Base-by-base conservation (phyloP, 2,797 vertebrate species). In the Harpagifer antarcticus region DNA sequence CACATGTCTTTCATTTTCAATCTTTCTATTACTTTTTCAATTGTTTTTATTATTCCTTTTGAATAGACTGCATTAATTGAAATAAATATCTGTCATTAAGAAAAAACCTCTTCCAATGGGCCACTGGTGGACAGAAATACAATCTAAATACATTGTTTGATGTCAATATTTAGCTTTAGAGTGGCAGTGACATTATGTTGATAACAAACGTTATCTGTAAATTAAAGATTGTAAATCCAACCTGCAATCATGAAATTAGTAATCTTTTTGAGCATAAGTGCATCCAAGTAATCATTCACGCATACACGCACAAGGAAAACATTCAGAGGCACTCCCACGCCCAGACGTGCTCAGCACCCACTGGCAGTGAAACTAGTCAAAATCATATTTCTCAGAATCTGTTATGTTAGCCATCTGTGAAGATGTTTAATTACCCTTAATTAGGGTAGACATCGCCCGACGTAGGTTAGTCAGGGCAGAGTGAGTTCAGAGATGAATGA, bases 391-490 rank as follows among this genome's bases (percentile, higher is more conserved):
- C 68, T 80, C 31, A 2, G 40, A 73, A 66, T 72, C 48, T 64
- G 58, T 78, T 76, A 16, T 81, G 37, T 75, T 70, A 59, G 83
- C 86, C 86, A 92, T 90, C 87, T 89, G 87, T 79, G 72, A 84
- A 72, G 72, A 78, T 9, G 55, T 68, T 79, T 23, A 23, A 23
- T 23, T 23, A 23, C 23, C n/a, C 48, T 81, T 90, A 92, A 92
- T 91, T 88, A 90, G 86, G 54, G 69, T 69, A 84, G 72, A 86
- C 72, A 65, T 75, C 43, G 71, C 66, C 84, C 47, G 50, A 10
- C 66, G 66, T 62, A 37, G 5, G 33, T 37, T 37, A 9, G 10
- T 83, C 68, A 61, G 63, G 72, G 61, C 70, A 71, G 59, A 12
- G 60, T 27, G 27, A 27, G 27, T 27, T 27, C 27, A 27, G 45